Evolutionary conservation across 2,888 invertebrate genomes (phyloP), one percentile per base, ranked within the genome.

Genomic region (Drosophila anomelani): DNA sequence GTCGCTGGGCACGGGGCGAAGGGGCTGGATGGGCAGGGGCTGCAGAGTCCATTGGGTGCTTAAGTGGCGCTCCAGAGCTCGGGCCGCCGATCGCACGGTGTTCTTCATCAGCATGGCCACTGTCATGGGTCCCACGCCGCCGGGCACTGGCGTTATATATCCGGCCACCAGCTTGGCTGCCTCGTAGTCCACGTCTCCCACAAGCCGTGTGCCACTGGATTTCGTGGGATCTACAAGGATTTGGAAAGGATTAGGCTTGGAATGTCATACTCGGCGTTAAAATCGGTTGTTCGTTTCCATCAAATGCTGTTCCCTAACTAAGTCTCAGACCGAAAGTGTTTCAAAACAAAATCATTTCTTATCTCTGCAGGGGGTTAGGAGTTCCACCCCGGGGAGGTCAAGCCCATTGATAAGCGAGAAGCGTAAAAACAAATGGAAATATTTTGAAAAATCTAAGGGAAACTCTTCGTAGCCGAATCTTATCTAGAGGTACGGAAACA

Each of bases 61-160:
- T 0, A 74, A 23, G 26, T 95, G 85, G 32, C 93, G 94, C 32
- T 94, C 93, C 15, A 94, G 94, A 59, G 95, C 93, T 55, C 94
- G 94, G 81, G 95, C 93, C 10, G 98, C 98, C 57, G 98, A 96
- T 77, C 96, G 94, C 39, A 98, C 96, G 0, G 98, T 99, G 93
- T 99, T 99, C 85, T 95, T 95, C 97, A 98, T 97, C 38, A 98
- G 93, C 98, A 99, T 99, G 23, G 98, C 98, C 76, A 98, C 99
- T 0, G 99, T 99, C 98, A 99, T 99, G 17, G 99, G 99, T 0
- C 99, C 99, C 71, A 99, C 99, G 75, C 99, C 99, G 63, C 97
- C 97, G 13, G 98, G 98, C 56, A 99, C 99, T 6, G 99, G 98
- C 29, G 99, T 99, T 4, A 99, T 97, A 93, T 95, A 95, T 1